Base-by-base conservation (phyloP, 1,140 invertebrate genomes). In the Drosophila paulistorum region DNA sequence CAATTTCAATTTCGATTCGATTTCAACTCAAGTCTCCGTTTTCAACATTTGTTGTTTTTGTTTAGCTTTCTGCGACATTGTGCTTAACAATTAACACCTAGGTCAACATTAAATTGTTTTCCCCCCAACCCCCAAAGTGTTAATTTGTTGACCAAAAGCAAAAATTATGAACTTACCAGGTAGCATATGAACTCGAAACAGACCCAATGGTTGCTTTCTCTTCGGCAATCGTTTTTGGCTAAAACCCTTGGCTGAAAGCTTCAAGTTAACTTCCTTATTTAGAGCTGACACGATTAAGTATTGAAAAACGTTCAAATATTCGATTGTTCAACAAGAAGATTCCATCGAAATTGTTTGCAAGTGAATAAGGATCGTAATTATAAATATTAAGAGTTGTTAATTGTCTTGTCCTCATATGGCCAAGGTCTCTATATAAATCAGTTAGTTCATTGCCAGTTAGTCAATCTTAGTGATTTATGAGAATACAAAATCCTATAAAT, bases 31-130 rank as follows among this genome's bases (percentile, higher is more conserved):
- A 68, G 45, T 33, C 42, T 71, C 70, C 62, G 63, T 70, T 77
- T 39, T 59, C 30, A 7, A 30, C 7, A 55, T 26, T 7, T 26
- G 9, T 23, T 23, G 20, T 37, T 14, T 41, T 13, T 20, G 4
- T 62, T 20, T 42, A 9, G 17, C 23, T 62, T 62, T 48, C 17
- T 48, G 60, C 33, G 42, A 62, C 71, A 66, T 41, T 71, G 65
- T 79, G 48, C 61, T 64, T 20, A 64, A 65, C 73, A 80, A 83
- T 83, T 84, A 80, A 70, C 80, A 84, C 76, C 59, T 68, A 69
- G 61, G 62, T 65, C 71, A 55, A 35, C 20, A 9, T 48, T 65
- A 62, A 65, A 61, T 62, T 70, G n/a, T 65, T 37, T 68, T 11
- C 55, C 48, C 54, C 48, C 26, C 20, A 23, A 26, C 10, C 48